These are phyloP conservation scores for Triops cancriformis DNA, from an alignment of 1,140 invertebrate genomes.

Conservation along the genomic window DNA sequence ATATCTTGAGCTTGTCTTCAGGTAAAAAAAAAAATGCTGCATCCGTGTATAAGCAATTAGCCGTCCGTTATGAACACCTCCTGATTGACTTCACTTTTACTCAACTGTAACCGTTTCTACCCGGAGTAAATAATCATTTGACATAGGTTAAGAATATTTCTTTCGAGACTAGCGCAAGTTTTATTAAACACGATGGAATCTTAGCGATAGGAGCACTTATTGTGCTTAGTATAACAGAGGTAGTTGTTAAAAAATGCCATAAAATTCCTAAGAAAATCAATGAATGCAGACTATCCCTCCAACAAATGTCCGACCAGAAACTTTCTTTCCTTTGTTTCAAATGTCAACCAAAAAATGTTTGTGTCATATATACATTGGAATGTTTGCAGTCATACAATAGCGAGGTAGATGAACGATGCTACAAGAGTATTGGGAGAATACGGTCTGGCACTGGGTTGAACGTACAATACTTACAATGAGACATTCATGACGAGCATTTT, in stretches of 20 bases:
- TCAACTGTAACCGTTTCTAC: not conserved
- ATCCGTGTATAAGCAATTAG: too few species aligned
- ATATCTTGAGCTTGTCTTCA: too few species aligned
- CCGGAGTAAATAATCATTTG: not conserved
- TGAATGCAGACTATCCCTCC: not conserved
- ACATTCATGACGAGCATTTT: not conserved
- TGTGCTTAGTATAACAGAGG: slow-evolving; percentile 1
- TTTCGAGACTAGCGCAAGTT: not conserved
- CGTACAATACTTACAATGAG: not conserved
- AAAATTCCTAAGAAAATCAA: not conserved
- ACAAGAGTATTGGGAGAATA: slow-evolving; percentile 6
- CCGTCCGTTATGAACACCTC: too few species aligned
- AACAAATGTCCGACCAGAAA: not conserved
- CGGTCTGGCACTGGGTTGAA: slow-evolving; percentile 7
- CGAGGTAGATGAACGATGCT: slow-evolving; percentile 4
- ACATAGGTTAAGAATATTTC: not conserved
- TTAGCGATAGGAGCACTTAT: not conserved
- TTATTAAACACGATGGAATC: not conserved
- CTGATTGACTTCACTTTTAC: not conserved
- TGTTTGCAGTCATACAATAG: slow-evolving; percentile 13
- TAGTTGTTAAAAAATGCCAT: not conserved
- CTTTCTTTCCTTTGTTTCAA: not conserved
- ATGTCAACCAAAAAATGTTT: not conserved
- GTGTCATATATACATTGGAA: not conserved
- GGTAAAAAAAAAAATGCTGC: too few species aligned